A percentile compares a stretch with the other conserved stretches of the same genome.
Evolutionary conservation across 2,888 invertebrate genomes (phyloP).

Genomic region (Scotopteryx bipunctaria): DNA sequence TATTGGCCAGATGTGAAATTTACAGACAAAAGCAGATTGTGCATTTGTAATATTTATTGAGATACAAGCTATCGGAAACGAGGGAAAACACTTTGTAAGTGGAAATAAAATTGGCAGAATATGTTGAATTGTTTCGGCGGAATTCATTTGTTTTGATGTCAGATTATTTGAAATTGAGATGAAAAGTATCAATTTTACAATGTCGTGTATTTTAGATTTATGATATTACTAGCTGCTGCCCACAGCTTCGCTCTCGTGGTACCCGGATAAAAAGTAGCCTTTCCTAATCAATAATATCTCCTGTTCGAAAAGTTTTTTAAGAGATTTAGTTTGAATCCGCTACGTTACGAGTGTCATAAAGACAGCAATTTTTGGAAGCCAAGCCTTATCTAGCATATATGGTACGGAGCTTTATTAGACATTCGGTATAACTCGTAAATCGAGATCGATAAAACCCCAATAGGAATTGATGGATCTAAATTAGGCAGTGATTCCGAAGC

Average conservation of each 20-base stretch:
- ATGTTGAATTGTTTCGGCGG: too few relatives aligned
- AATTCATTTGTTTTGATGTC: too few relatives aligned
- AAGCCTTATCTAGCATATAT: conserved; percentile 11
- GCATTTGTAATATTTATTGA: conserved; percentile 24
- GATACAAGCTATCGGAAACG: conserved; percentile 22
- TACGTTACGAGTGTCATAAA: neutral
- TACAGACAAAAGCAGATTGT: conserved; percentile 31
- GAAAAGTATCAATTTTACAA: too few relatives aligned
- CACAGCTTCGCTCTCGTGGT: too few relatives aligned
- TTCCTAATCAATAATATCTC: too few relatives aligned
- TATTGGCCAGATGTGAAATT: conserved; percentile 29
- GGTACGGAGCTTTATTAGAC: conserved; percentile 30
- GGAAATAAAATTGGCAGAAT: neutral
- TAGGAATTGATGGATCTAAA: conserved; percentile 37
- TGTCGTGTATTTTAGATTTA: too few relatives aligned
- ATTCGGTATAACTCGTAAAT: conserved; percentile 35
- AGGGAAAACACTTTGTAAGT: neutral
- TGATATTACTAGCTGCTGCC: too few relatives aligned
- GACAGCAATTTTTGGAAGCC: neutral
- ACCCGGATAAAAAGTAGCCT: too few relatives aligned
- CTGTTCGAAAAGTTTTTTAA: too few relatives aligned
- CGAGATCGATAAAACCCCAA: conserved; percentile 33
- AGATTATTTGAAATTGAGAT: neutral
- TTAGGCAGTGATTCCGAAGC: conserved; percentile 30
- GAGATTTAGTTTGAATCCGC: neutral